Base-by-base conservation (phyloP, 2,797 vertebrate species). In the Sylvilagus floridanus region DNA sequence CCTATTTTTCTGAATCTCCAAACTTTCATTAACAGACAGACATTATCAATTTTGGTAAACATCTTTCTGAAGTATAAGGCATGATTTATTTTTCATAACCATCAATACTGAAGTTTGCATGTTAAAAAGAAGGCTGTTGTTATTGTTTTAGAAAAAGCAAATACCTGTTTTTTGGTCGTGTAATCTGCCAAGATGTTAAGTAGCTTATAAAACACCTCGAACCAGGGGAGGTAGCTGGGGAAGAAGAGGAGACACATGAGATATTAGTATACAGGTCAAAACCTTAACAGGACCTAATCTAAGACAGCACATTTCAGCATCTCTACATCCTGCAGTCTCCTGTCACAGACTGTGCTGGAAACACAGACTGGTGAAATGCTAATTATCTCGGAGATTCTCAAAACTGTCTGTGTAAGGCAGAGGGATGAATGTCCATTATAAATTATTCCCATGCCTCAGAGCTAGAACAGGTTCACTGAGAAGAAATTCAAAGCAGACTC, bases 171-270 rank as follows among this genome's bases (percentile, higher is more conserved):
- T 98, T 99, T 99, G 94, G 99, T 98, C 42, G 99, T 99, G 97
- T 99, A 99, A 98, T 99, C 99, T 93, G 99, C 99, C 72, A 99
- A 98, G 97, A 99, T 98, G 97, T 99, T 99, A 77, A 99, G 99
- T 65, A 99, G 98, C 94, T 99, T 99, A 98, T 99, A 99, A 98
- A 99, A 99, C 84, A 99, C 99, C 98, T 99, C 99, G 96, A 99
- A 99, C 99, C 99, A 99, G 0, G 99, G 99, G 84, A 99, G 98
- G 98, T 99, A 99, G 98, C 99, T 99, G 95, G 14, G 98, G 81
- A 93, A 96, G 52, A 97, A 90, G 69, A 97, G 95, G 26, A 95
- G 93, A 97, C 88, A 94, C 8, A 82, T 16, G 1, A 68, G 79
- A 87, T 84, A 94, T 97, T 92, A 96, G 84, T 81, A 89, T 65